Evolutionary conservation across 2,797 vertebrate genomes (phyloP).

Genomic region (Nyctalus aviator): DNA sequence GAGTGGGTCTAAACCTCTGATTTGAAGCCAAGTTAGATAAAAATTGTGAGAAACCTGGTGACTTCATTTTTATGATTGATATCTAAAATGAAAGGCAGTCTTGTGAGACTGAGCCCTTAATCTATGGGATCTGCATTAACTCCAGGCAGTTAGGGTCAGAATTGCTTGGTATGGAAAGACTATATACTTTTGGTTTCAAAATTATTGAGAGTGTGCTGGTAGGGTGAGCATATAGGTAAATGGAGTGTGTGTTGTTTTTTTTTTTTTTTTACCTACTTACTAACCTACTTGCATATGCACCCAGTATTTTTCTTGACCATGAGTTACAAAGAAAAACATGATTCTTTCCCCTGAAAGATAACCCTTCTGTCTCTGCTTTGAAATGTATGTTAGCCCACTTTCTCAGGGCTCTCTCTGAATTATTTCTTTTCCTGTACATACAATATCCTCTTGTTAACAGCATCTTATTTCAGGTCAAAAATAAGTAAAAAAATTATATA

Average conservation of each 20-base stretch:
- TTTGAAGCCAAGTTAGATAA: neutral
- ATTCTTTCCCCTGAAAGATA: neutral
- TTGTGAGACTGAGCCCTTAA: neutral
- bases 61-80: neutral
- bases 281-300: neutral
- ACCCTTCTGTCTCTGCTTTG: neutral
- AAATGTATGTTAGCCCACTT: neutral
- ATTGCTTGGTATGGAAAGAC: neutral
- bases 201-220: neutral
- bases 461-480: neutral
- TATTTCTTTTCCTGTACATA: neutral
- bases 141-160: neutral
- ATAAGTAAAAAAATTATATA: neutral
- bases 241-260: neutral
- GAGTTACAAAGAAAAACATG: neutral
- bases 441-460: neutral
- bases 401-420: neutral
- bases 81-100: neutral
- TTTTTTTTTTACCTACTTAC: neutral
- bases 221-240: neutral
- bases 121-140: neutral
- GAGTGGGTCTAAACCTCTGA: neutral
- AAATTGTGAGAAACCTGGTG: neutral
- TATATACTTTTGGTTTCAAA: neutral
- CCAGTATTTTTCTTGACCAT: neutral